Percentiles rank a stretch among this genome's conserved stretches.
phyloP scores from a whole-genome alignment of 1,140 invertebrate genomes.

The Drosophila equinoxialis region DNA sequence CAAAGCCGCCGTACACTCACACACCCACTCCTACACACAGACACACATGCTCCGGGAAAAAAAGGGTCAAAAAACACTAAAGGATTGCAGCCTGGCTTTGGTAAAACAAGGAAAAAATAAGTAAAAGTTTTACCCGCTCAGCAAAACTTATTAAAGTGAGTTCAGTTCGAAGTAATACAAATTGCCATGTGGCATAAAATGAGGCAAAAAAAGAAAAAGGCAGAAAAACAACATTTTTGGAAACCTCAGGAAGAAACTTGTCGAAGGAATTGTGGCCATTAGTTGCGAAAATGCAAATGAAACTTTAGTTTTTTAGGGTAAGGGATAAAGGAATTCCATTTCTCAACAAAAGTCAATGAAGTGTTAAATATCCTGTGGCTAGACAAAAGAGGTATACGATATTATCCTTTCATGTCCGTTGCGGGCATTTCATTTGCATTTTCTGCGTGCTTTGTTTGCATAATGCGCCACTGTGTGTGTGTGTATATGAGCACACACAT shows the following conservation, averaged over 20 bases:
- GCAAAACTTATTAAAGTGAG: slow-evolving; percentile 56
- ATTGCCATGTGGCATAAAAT: slow-evolving; percentile 34
- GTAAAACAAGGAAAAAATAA: slow-evolving; percentile 3
- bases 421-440: slow-evolving; percentile 66
- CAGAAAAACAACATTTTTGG: background rate
- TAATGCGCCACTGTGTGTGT: slow-evolving; percentile 34
- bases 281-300: slow-evolving; percentile 60
- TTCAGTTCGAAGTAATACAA: slow-evolving; percentile 56
- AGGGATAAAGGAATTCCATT: slow-evolving; percentile 14
- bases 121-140: slow-evolving; percentile 38
- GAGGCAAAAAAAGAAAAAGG: background rate
- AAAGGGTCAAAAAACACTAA: slow-evolving; percentile 66
- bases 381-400: slow-evolving; percentile 26
- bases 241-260: slow-evolving; percentile 37
- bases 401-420: slow-evolving; percentile 47
- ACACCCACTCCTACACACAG: slow-evolving; percentile 22
- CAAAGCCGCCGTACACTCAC: slow-evolving; percentile 26
- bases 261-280: slow-evolving; percentile 46
- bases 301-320: slow-evolving; percentile 34
- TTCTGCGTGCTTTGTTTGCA: slow-evolving; percentile 58
- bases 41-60: slow-evolving; percentile 24
- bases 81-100: slow-evolving; percentile 7
- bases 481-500: slow-evolving; percentile 22
- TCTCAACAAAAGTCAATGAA: slow-evolving; percentile 70
- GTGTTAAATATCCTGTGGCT: slow-evolving; percentile 75